Percentiles rank a stretch among this genome's conserved stretches.
Conservation (phyloP, 2,888 invertebrate genomes). For the Aporophyla lueneburgensis region DNA sequence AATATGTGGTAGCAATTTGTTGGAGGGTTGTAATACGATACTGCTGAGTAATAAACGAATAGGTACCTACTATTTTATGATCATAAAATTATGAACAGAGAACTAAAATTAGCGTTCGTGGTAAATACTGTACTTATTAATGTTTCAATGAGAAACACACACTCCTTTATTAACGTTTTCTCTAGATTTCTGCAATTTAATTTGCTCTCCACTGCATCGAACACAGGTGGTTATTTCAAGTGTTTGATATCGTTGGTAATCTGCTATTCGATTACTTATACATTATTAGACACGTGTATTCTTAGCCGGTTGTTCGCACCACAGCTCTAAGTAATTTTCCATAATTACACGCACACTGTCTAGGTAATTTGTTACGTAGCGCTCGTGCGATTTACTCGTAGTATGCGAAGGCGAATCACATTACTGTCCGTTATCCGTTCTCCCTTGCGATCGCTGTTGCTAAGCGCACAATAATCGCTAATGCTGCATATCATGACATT, state of each 20-base stretch:
- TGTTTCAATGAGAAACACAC: conserved; percentile 24
- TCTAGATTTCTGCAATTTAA: neutral
- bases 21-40: conserved; percentile 26
- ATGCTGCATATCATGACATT: conserved; percentile 38
- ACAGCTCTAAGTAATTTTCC: conserved; percentile 67
- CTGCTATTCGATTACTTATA: conserved; percentile 43
- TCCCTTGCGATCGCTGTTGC: conserved; percentile 54
- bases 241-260: conserved; percentile 40
- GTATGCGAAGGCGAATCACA: conserved; percentile 60
- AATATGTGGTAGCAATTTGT: conserved; percentile 24
- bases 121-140: conserved; percentile 14
- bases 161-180: conserved; percentile 12
- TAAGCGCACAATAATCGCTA: conserved; percentile 39
- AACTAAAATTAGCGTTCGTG: conserved; percentile 24
- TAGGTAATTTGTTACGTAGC: conserved; percentile 64
- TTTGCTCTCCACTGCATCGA: conserved; percentile 22
- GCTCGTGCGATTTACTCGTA: conserved; percentile 56
- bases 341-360: conserved; percentile 58
- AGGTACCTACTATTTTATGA: conserved; percentile 2
- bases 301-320: conserved; percentile 48
- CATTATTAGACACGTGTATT: conserved; percentile 52
- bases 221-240: conserved; percentile 28
- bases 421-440: conserved; percentile 54
- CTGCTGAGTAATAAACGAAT: conserved; percentile 17
- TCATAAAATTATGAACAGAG: conserved; percentile 27